These are phyloP conservation scores for Laticauda laticaudata DNA, from an alignment of 2,113 vertebrate genomes.

Conservation along the genomic window DNA sequence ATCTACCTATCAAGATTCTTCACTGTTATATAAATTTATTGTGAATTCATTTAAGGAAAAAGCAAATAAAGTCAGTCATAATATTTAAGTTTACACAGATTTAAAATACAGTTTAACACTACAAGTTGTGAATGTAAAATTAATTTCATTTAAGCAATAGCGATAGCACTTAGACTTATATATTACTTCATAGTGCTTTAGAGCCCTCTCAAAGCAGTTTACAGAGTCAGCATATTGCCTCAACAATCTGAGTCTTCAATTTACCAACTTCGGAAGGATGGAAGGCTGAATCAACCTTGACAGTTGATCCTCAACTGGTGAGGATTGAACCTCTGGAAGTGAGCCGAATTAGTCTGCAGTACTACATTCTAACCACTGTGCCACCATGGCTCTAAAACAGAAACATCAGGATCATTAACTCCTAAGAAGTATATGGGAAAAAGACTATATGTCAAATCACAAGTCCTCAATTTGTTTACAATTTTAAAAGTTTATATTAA, in stretches of 20 bases:
- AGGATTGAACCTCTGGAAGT: too few relatives aligned
- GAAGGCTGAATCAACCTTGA: too few relatives aligned
- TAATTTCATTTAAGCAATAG: neutral
- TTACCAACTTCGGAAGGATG: too few relatives aligned
- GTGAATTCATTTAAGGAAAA: neutral
- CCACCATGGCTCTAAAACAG: neutral
- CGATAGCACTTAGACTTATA: too few relatives aligned
- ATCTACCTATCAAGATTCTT: neutral
- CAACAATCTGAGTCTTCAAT: too few relatives aligned
- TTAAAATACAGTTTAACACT: neutral
- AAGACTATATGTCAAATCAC: neutral
- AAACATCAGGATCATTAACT: neutral
- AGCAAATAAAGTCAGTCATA: neutral
- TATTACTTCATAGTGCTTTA: too few relatives aligned
- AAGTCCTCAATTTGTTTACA: neutral
- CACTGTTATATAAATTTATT: neutral
- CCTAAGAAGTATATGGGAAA: neutral
- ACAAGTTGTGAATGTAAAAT: neutral
- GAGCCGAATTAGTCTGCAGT: too few relatives aligned
- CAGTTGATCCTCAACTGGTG: too few relatives aligned
- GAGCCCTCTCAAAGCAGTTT: too few relatives aligned
- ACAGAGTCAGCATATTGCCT: too few relatives aligned
- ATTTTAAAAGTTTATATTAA: neutral
- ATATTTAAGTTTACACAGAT: neutral
- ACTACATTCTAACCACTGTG: too few relatives aligned